Evolutionary conservation across 1,140 invertebrate species (phyloP).

Genomic region (Ectropis grisescens): DNA sequence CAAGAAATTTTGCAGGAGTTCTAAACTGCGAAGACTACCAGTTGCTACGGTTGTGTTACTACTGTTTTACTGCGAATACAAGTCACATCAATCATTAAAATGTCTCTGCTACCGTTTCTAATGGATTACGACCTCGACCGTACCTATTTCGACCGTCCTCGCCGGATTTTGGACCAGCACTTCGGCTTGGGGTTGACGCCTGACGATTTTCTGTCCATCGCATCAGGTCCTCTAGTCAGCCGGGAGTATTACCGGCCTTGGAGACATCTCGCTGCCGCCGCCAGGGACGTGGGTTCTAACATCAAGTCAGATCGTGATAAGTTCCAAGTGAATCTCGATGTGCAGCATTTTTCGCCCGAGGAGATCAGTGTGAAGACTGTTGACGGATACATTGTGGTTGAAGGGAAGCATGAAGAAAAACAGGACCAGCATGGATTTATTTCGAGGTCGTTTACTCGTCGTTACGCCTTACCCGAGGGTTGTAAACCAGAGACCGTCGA

Average conservation of each 20-base stretch:
- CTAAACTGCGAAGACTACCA: no score
- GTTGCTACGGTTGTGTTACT: no score
- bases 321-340: conserved; percentile 77
- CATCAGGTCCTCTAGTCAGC: conserved; percentile 28
- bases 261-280: conserved; percentile 44
- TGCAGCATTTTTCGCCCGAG: conserved; percentile 82
- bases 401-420: conserved; percentile 78
- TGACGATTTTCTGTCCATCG: conserved; percentile 66
- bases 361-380: conserved; percentile 81
- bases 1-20: no score
- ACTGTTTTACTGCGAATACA: no score
- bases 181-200: conserved; percentile 70
- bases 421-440: conserved; percentile 73
- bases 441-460: conserved; percentile 74
- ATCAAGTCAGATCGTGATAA: conserved; percentile 51
- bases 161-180: conserved; percentile 72
- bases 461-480: conserved; percentile 74
- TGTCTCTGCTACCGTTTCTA: conserved; percentile 38
- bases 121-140: conserved; percentile 34
- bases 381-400: no score
- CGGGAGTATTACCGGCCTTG: conserved; percentile 69
- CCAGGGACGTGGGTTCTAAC: conserved; percentile 40
- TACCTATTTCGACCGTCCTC: conserved; percentile 60
- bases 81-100: conserved; percentile 12
- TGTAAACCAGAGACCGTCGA: conserved; percentile 79